Percentiles rank a stretch among this genome's conserved stretches.
Evolutionary conservation across 2,113 vertebrate genomes (phyloP).

Genomic region (Orthonyx spaldingii): DNA sequence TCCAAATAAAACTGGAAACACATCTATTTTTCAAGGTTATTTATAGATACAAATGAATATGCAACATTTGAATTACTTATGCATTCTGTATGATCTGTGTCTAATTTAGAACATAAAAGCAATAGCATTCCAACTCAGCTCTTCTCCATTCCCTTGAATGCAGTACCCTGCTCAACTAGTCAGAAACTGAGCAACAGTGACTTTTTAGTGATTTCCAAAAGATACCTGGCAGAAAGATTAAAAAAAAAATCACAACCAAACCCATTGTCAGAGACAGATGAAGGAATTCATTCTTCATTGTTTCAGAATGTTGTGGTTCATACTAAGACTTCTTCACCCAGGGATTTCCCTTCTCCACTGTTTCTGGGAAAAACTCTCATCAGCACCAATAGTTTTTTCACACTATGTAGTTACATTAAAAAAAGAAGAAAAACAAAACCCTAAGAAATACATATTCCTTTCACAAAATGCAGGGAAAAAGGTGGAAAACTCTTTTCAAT

Average conservation of each 20-base stretch:
- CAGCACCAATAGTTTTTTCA: not conserved
- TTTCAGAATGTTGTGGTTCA: not conserved
- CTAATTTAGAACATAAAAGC: not conserved
- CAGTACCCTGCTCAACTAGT: not conserved
- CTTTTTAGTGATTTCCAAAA: not conserved
- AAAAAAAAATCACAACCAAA: not conserved
- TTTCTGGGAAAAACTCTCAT: not conserved
- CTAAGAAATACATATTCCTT: not conserved
- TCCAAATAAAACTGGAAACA: not conserved
- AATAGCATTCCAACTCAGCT: not conserved
- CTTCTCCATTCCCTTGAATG: not conserved
- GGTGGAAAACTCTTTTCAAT: not conserved
- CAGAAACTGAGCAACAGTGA: not conserved
- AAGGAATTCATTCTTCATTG: not conserved
- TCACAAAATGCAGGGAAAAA: not conserved
- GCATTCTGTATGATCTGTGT: not conserved
- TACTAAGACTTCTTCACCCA: not conserved
- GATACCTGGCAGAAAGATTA: not conserved
- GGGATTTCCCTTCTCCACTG: not conserved
- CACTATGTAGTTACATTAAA: not conserved
- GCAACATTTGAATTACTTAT: not conserved
- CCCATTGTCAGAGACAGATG: not conserved
- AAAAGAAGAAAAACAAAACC: not conserved
- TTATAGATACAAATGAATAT: not conserved
- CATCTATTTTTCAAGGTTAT: not conserved